These are phyloP conservation scores for Drusus annulatus DNA, from an alignment of 1,140 invertebrate species.

Conservation along the genomic window DNA sequence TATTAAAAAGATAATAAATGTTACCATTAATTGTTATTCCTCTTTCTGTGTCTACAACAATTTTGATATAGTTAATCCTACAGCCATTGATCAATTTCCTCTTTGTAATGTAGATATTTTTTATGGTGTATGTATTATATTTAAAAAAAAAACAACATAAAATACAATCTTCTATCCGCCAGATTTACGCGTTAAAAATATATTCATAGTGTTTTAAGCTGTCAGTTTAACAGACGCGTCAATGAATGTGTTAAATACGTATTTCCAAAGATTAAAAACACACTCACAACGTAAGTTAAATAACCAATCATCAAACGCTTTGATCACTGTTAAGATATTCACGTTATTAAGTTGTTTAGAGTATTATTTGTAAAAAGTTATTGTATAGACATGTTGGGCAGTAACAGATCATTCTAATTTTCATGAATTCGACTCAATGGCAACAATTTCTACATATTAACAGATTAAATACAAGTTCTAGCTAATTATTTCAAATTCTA, in stretches of 20 bases:
- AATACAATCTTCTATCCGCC: background rate
- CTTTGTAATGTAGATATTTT: slow-evolving; percentile 26
- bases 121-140: slow-evolving; percentile 10
- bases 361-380: background rate
- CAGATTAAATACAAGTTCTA: no score
- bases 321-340: slow-evolving; percentile 27
- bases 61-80: slow-evolving; percentile 1
- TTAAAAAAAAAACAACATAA: background rate
- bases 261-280: slow-evolving; percentile 30
- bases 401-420: background rate
- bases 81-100: background rate
- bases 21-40: background rate
- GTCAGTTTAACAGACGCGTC: background rate
- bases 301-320: slow-evolving; percentile 4
- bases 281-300: background rate
- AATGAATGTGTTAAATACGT: slow-evolving; percentile 10
- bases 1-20: slow-evolving; percentile 24
- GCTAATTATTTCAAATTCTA: no score
- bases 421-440: no score
- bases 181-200: slow-evolving; percentile 13
- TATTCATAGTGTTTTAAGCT: background rate
- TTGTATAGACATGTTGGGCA: background rate
- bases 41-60: background rate
- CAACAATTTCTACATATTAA: no score
- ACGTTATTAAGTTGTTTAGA: slow-evolving; percentile 11